phyloP scores from a whole-genome alignment of 2,888 invertebrate genomes.

The Dicyrtoma fusca region DNA sequence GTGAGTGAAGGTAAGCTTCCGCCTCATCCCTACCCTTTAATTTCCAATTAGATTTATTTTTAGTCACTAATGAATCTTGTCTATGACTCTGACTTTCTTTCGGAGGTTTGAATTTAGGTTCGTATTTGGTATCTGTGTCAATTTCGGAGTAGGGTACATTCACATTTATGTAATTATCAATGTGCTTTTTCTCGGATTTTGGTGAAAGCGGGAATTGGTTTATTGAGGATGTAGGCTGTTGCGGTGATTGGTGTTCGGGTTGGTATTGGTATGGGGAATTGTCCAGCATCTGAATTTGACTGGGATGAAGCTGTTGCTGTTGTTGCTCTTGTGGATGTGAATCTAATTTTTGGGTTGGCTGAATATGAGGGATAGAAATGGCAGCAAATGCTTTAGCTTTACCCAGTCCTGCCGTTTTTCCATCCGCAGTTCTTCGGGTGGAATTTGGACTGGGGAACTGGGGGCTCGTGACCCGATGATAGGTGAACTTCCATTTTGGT shows the following conservation, averaged over 20 bases:
- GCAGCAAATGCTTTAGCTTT: slow-evolving; percentile 36
- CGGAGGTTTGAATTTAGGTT: not conserved
- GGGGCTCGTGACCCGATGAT: slow-evolving; percentile 48
- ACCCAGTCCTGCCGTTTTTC: no score
- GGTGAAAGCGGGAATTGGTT: not conserved
- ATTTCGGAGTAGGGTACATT: not conserved
- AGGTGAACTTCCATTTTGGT: slow-evolving; percentile 51
- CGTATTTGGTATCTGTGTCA: not conserved
- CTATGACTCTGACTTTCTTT: not conserved
- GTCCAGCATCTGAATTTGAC: not conserved
- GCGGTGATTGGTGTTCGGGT: not conserved
- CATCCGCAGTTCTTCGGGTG: not conserved
- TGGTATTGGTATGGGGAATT: not conserved
- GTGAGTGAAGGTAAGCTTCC: no score
- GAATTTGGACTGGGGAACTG: slow-evolving; percentile 17
- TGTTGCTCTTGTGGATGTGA: slow-evolving; percentile 8
- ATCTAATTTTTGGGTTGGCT: not conserved
- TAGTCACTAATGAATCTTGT: no score
- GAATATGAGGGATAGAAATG: slow-evolving; percentile 14
- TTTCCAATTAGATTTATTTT: no score
- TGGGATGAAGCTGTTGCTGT: not conserved
- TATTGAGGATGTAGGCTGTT: not conserved
- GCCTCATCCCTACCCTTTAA: no score
- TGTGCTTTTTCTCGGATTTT: not conserved
- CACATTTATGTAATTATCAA: not conserved